Percentiles rank a stretch among this genome's conserved stretches.
phyloP scores from a whole-genome alignment of 1,140 invertebrate species.

The Trypoxylus dichotomus region DNA sequence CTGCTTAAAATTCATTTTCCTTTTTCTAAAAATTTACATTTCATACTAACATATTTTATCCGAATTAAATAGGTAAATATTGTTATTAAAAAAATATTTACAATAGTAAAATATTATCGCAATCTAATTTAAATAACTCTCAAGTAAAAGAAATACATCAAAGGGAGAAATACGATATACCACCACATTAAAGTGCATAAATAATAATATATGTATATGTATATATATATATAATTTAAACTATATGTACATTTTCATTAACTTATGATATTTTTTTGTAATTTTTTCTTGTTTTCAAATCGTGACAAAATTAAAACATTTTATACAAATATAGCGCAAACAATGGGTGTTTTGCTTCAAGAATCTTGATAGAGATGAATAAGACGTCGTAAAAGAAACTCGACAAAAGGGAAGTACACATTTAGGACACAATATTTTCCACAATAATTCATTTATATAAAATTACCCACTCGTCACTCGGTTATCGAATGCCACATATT shows the following conservation, averaged over 20 bases:
- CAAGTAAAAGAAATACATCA: slow-evolving; percentile 14
- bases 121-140: neutral
- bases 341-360: neutral
- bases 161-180: neutral
- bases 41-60: slow-evolving; percentile 24
- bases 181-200: neutral
- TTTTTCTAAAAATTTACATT: slow-evolving; percentile 25
- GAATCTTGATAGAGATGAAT: neutral
- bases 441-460: slow-evolving; percentile 1
- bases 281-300: neutral
- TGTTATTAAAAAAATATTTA: slow-evolving; percentile 19
- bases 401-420: neutral
- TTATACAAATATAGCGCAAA: neutral
- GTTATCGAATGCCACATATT: neutral
- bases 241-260: neutral
- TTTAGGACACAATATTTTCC: slow-evolving; percentile 15
- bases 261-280: neutral
- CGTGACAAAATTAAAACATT: neutral
- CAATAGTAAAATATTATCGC: slow-evolving; percentile 35
- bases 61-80: slow-evolving; percentile 13
- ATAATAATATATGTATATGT: neutral
- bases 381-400: neutral
- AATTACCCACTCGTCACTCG: neutral
- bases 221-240: neutral
- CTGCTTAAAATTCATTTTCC: slow-evolving; percentile 43